Evolutionary conservation across 1,140 invertebrate species (phyloP).

Genomic region (Orussus abietinus): DNA sequence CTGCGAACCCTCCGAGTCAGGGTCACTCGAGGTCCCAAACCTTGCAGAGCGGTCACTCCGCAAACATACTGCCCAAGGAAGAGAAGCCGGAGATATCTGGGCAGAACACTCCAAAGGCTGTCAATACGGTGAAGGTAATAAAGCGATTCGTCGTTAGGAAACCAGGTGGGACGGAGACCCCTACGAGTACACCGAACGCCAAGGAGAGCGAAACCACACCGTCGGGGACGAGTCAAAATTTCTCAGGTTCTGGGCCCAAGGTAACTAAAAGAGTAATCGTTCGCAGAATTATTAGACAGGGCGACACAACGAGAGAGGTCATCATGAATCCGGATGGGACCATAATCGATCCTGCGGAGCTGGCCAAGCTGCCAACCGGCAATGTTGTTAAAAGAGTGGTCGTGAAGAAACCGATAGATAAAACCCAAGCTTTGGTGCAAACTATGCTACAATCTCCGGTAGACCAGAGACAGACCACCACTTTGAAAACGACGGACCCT

Average conservation of each 20-base stretch:
- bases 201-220: conserved; percentile 27
- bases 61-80: no score
- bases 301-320: conserved; percentile 45
- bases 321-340: conserved; percentile 52
- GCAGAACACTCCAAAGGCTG: conserved; percentile 21
- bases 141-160: conserved; percentile 47
- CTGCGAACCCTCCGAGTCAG: conserved; percentile 3
- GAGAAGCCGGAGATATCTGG: conserved; percentile 28
- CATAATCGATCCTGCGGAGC: conserved; percentile 45
- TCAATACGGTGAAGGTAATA: conserved; percentile 47
- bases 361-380: conserved; percentile 47
- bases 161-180: conserved; percentile 21
- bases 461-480: conserved; percentile 16
- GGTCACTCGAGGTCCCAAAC: neutral
- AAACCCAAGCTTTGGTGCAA: conserved; percentile 33
- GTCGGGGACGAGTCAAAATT: neutral
- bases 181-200: conserved; percentile 4
- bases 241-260: conserved; percentile 26
- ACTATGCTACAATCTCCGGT: conserved; percentile 29
- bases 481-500: conserved; percentile 19
- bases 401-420: conserved; percentile 44
- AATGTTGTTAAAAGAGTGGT: conserved; percentile 52
- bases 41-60: neutral
- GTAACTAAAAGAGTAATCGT: conserved; percentile 46
- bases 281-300: conserved; percentile 47